Evolutionary conservation across 2,888 invertebrate genomes (phyloP).

Genomic region (Cecidostiba fungosa): DNA sequence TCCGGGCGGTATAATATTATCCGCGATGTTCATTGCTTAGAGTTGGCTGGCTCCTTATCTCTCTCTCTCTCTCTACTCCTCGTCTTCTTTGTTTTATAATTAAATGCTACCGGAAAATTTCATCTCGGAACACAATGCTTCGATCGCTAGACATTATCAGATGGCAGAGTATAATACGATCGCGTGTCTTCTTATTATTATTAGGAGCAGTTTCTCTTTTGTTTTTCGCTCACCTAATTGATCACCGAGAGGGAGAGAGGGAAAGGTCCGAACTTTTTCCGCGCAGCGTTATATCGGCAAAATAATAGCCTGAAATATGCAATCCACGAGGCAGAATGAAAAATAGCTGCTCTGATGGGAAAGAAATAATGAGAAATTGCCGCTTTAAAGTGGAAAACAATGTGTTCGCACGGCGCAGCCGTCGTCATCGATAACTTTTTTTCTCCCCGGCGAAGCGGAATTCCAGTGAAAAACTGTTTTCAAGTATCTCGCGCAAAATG

Average conservation of each 20-base stretch:
- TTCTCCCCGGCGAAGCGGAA: neutral
- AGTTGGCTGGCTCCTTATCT: neutral
- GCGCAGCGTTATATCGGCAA: constrained; percentile 1
- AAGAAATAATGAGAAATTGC: constrained; percentile 29
- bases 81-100: constrained; percentile 7
- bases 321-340: constrained; percentile 13
- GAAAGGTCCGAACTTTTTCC: neutral
- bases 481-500: constrained; percentile 14
- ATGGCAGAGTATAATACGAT: neutral
- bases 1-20: constrained; percentile 17
- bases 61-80: neutral
- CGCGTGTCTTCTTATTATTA: no score
- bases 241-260: neutral
- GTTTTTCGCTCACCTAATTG: neutral
- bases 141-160: neutral
- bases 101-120: neutral
- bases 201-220: no score
- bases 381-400: constrained; percentile 35
- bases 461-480: constrained; percentile 18
- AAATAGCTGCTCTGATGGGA: constrained; percentile 19
- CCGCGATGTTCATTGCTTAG: constrained; percentile 39
- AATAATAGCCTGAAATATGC: constrained; percentile 19
- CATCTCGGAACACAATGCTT: neutral
- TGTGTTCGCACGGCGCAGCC: neutral
- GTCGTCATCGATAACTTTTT: constrained; percentile 16